Evolutionary conservation across 2,113 vertebrate species (phyloP).

Genomic region (Pelodiscus sinensis): DNA sequence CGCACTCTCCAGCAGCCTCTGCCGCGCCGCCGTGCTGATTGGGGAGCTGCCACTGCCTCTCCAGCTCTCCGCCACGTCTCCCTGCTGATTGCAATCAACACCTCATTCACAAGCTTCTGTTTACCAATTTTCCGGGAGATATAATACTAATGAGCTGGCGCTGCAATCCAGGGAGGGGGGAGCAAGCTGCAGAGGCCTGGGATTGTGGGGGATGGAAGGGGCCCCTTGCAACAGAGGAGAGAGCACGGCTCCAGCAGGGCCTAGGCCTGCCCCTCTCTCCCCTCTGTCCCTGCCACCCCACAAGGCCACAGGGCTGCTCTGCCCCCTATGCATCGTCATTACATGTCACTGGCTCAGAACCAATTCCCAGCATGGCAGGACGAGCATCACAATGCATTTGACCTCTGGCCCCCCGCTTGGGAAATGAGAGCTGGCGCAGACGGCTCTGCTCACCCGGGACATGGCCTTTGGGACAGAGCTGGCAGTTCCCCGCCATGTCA

Average conservation of each 20-base stretch:
- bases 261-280: too few relatives aligned
- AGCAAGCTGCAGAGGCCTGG: slow-evolving; percentile 31
- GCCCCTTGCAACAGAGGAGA: neutral
- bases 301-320: neutral
- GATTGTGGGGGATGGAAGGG: slow-evolving; percentile 3
- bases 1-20: neutral
- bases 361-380: neutral
- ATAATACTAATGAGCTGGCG: slow-evolving; percentile 44
- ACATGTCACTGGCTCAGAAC: neutral
- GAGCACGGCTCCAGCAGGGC: neutral
- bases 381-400: neutral
- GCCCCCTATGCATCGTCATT: neutral
- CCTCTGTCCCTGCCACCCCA: neutral
- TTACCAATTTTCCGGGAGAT: slow-evolving; percentile 62
- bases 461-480: neutral
- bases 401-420: neutral
- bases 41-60: slow-evolving; percentile 24
- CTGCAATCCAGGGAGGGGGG: neutral
- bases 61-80: slow-evolving; percentile 36
- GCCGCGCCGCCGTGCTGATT: slow-evolving; percentile 27
- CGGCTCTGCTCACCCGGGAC: neutral
- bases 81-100: slow-evolving; percentile 76
- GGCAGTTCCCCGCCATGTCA: neutral
- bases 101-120: slow-evolving; percentile 66
- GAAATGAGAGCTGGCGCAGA: neutral